Evolutionary conservation across 2,888 invertebrate species (phyloP).

Genomic region (Pandemis heparana): DNA sequence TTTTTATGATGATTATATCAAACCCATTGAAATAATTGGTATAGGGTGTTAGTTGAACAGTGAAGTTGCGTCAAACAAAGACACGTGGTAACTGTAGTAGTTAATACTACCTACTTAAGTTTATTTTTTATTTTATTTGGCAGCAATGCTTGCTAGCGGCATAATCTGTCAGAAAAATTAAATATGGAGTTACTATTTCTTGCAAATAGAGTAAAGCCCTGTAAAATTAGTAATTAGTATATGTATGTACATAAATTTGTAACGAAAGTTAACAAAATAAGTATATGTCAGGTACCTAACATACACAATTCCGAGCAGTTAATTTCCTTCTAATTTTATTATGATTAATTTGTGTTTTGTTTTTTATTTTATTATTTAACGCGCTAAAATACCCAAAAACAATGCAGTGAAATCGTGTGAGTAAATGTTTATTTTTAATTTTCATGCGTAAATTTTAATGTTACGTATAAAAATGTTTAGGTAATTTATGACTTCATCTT

Average conservation of each 20-base stretch:
- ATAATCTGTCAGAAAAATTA: not conserved
- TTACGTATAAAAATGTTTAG: slow-evolving; percentile 66
- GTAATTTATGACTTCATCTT: slow-evolving; percentile 46
- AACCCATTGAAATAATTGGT: no score
- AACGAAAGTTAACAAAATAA: not conserved
- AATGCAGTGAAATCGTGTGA: slow-evolving; percentile 27
- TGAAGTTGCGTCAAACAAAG: not conserved
- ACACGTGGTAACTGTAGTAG: no score
- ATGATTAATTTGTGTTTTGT: slow-evolving; percentile 21
- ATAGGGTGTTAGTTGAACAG: no score
- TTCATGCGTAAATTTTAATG: slow-evolving; percentile 64
- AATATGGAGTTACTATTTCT: not conserved
- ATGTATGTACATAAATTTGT: not conserved
- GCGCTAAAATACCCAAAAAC: slow-evolving; percentile 19
- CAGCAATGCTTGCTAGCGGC: not conserved
- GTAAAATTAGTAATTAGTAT: not conserved
- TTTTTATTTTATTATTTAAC: slow-evolving; percentile 33
- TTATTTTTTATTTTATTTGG: not conserved
- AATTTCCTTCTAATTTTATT: slow-evolving; percentile 10
- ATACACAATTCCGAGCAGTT: slow-evolving; percentile 16
- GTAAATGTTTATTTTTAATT: slow-evolving; percentile 49
- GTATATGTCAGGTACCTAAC: slow-evolving; percentile 36
- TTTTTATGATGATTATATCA: no score
- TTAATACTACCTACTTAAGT: no score
- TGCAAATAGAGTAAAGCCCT: not conserved